Conservation (phyloP, 1,140 invertebrate species). For the Helicoverpa zea region DNA sequence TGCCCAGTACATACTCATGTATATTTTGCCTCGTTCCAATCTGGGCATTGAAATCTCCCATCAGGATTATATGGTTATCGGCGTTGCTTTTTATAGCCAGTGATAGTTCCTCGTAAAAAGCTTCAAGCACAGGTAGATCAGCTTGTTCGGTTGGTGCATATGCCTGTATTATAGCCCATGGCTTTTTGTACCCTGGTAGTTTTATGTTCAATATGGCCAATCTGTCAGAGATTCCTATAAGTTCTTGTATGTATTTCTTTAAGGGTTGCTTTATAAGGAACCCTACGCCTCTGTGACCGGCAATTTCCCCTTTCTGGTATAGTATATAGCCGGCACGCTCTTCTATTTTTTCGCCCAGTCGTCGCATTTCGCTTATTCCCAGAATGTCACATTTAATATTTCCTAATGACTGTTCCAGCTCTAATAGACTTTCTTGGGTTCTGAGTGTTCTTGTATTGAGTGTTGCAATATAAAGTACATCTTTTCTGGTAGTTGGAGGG, state of each 20-base stretch:
- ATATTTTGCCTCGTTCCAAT: background rate
- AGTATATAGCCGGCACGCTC: conserved; percentile 1
- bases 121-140: background rate
- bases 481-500: conserved; percentile 30
- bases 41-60: conserved; percentile 8
- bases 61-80: background rate
- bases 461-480: conserved; percentile 24
- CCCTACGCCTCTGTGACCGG: conserved; percentile 3
- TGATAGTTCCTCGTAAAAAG: background rate
- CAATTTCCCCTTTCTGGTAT: conserved; percentile 18
- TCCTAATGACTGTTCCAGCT: background rate
- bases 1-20: background rate
- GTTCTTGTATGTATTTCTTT: conserved; percentile 40
- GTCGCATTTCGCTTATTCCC: conserved; percentile 33
- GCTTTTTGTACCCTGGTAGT: conserved; percentile 53
- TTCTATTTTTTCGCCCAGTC: conserved; percentile 24
- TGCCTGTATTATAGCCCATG: background rate
- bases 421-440: conserved; percentile 9
- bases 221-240: conserved; percentile 55
- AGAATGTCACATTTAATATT: conserved; percentile 40
- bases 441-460: conserved; percentile 35
- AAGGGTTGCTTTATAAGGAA: conserved; percentile 8
- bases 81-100: background rate
- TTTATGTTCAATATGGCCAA: conserved; percentile 55
- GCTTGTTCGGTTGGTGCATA: background rate